Percentiles rank a stretch among this genome's conserved stretches.
Evolutionary conservation across 2,113 vertebrate species (phyloP).

Genomic region (Zeus faber): DNA sequence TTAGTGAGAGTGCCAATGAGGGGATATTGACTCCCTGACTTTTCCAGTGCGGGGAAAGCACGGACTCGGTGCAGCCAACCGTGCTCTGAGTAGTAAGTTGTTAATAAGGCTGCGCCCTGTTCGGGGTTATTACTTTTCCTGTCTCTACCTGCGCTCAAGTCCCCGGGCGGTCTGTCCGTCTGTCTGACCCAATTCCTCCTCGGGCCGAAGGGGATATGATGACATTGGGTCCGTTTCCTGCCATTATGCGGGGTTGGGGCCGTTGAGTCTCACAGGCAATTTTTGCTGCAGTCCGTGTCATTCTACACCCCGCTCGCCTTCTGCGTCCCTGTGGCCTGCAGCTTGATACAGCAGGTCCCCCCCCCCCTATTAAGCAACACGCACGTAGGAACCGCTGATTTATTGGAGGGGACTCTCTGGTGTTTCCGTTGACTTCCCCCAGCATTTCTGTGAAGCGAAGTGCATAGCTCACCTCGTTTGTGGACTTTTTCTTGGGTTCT

Average conservation of each 20-base stretch:
- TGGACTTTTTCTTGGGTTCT: neutral
- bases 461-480: too few relatives aligned
- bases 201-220: slow-evolving; percentile 44
- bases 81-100: slow-evolving; percentile 16
- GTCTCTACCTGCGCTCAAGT: slow-evolving; percentile 34
- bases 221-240: slow-evolving; percentile 64
- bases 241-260: slow-evolving; percentile 57
- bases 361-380: slow-evolving; percentile 9
- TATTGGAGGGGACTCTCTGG: neutral
- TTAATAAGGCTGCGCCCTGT: too few relatives aligned
- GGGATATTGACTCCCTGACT: too few relatives aligned
- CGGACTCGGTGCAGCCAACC: too few relatives aligned
- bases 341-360: slow-evolving; percentile 29
- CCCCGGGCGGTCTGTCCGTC: slow-evolving; percentile 7
- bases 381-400: slow-evolving; percentile 4
- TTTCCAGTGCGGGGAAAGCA: too few relatives aligned
- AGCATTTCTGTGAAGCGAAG: neutral
- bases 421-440: neutral
- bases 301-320: slow-evolving; percentile 9
- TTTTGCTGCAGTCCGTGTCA: slow-evolving; percentile 19
- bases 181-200: slow-evolving; percentile 60
- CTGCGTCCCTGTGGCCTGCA: neutral
- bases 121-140: slow-evolving; percentile 14
- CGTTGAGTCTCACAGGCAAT: slow-evolving; percentile 41
- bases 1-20: too few relatives aligned